phyloP scores from a whole-genome alignment of 1,140 invertebrate species.

The Calephelis nemesis region DNA sequence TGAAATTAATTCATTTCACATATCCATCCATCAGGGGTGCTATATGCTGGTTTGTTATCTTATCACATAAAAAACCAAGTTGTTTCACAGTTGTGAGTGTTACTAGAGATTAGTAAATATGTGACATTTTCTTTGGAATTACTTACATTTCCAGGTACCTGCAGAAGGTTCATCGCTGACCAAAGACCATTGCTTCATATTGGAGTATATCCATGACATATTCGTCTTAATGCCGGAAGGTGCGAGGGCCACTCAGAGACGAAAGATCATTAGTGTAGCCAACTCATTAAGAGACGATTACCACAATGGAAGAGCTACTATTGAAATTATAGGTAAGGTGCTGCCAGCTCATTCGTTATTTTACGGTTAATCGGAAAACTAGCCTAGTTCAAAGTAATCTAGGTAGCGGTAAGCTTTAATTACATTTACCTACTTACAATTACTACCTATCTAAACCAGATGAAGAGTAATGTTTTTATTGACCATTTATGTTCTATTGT shows the following conservation, averaged over 20 bases:
- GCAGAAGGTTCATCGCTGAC: slow-evolving; percentile 83
- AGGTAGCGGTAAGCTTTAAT: too few relatives aligned
- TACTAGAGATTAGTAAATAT: too few relatives aligned
- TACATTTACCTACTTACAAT: too few relatives aligned
- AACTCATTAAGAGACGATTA: slow-evolving; percentile 91
- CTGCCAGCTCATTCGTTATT: too few relatives aligned
- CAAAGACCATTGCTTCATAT: slow-evolving; percentile 93
- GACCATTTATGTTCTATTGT: too few relatives aligned
- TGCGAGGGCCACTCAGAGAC: slow-evolving; percentile 85
- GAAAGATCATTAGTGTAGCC: slow-evolving; percentile 90
- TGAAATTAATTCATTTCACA: not conserved
- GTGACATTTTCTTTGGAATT: not conserved
- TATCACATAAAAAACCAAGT: too few relatives aligned
- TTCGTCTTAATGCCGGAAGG: slow-evolving; percentile 89
- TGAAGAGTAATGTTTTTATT: too few relatives aligned
- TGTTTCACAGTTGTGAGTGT: too few relatives aligned
- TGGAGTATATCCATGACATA: slow-evolving; percentile 90
- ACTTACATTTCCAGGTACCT: slow-evolving; percentile 52
- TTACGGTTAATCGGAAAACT: too few relatives aligned
- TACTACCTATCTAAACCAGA: too few relatives aligned
- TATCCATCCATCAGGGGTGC: not conserved
- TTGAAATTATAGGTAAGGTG: slow-evolving; percentile 83
- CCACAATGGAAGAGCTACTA: slow-evolving; percentile 87
- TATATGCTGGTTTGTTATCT: too few relatives aligned
- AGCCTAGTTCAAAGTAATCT: too few relatives aligned